Evolutionary conservation across 2,888 invertebrate genomes (phyloP).

Genomic region (Artemia sp.): DNA sequence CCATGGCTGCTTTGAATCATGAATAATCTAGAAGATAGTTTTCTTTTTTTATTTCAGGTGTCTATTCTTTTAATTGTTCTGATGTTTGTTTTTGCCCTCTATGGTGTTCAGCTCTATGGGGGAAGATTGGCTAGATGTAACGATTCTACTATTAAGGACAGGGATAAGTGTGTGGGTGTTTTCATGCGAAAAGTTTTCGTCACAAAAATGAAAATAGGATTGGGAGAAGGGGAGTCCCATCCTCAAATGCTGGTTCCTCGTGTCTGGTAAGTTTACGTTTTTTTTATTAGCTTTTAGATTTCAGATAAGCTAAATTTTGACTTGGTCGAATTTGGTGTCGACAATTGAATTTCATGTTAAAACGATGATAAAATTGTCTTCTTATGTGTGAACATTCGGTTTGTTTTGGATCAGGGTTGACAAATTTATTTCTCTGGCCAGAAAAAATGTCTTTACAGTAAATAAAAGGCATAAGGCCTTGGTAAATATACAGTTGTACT

Average conservation of each 20-base stretch:
- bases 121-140: constrained; percentile 91
- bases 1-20: no score
- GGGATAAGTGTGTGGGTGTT: constrained; percentile 81
- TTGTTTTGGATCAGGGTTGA: no score
- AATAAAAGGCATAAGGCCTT: no score
- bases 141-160: constrained; percentile 64
- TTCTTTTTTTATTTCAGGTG: constrained; percentile 43
- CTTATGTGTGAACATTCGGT: no score
- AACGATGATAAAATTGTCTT: no score
- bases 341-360: no score
- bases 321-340: no score
- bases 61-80: constrained; percentile 86
- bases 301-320: no score
- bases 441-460: no score
- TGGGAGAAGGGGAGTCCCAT: constrained; percentile 64
- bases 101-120: constrained; percentile 93
- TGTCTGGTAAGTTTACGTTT: constrained; percentile 55
- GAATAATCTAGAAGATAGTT: neutral
- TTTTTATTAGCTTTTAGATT: neutral
- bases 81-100: constrained; percentile 98
- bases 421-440: no score
- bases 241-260: constrained; percentile 89
- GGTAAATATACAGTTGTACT: no score
- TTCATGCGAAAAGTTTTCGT: constrained; percentile 91
- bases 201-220: constrained; percentile 86